Conservation (phyloP, 2,888 invertebrate genomes). For the Ethmia dodecea region DNA sequence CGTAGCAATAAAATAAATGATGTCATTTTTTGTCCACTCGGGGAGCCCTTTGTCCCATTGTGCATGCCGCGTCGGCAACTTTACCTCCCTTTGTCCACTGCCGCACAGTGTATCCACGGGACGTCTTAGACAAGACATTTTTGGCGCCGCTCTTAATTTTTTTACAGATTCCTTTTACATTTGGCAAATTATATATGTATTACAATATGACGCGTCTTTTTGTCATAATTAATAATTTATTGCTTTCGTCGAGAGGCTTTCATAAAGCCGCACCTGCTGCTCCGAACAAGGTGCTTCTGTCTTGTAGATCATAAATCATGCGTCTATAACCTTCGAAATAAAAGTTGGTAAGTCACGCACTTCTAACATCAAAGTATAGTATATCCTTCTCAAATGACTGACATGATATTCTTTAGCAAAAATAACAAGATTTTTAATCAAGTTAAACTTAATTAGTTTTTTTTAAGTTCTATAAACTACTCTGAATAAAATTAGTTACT, state of each 20-base stretch:
- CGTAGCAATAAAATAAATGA: slow-evolving; percentile 76
- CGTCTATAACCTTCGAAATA: no score
- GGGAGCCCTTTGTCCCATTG: slow-evolving; percentile 61
- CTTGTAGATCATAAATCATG: slow-evolving; percentile 56
- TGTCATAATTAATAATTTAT: slow-evolving; percentile 77
- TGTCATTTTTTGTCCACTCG: slow-evolving; percentile 73
- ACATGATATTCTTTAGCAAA: no score
- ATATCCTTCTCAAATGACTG: no score
- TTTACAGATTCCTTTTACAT: slow-evolving; percentile 34
- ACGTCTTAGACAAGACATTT: slow-evolving; percentile 68
- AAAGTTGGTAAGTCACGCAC: no score
- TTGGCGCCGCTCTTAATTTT: slow-evolving; percentile 65
- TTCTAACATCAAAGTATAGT: no score
- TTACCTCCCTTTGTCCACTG: slow-evolving; percentile 47
- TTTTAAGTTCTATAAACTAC: no score
- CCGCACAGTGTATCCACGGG: slow-evolving; percentile 53
- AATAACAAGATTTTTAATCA: no score
- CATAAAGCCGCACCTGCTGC: slow-evolving; percentile 55
- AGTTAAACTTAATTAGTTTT: no score
- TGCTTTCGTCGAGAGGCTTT: slow-evolving; percentile 59
- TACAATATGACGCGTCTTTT: slow-evolving; percentile 52
- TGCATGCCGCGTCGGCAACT: slow-evolving; percentile 51
- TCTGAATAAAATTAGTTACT: no score
- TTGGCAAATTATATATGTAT: slow-evolving; percentile 50
- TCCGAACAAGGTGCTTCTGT: slow-evolving; percentile 67